Evolutionary conservation across 2,113 vertebrate genomes (phyloP).

Genomic region (Tauraco erythrolophus): DNA sequence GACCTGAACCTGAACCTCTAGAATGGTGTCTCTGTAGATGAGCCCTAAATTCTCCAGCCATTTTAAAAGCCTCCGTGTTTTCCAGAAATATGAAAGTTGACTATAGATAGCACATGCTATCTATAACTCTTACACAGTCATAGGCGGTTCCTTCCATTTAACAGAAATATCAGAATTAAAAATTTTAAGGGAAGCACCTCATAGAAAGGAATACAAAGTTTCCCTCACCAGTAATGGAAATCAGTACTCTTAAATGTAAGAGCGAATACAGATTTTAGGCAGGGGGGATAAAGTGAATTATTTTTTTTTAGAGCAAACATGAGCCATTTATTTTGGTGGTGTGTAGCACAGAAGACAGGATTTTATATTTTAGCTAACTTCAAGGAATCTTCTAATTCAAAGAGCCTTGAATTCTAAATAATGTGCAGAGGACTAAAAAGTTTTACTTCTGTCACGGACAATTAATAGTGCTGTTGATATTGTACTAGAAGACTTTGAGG

Average conservation of each 20-base stretch:
- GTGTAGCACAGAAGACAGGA: not conserved
- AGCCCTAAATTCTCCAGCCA: not conserved
- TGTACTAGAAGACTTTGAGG: not conserved
- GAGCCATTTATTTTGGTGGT: not conserved
- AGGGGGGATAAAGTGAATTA: not conserved
- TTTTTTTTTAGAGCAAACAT: not conserved
- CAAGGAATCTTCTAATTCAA: not conserved
- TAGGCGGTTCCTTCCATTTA: not conserved
- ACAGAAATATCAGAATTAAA: not conserved
- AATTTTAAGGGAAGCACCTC: not conserved
- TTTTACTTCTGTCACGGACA: not conserved
- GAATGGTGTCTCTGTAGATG: not conserved
- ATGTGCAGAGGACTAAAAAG: not conserved
- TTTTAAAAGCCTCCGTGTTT: not conserved
- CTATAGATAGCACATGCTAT: not conserved
- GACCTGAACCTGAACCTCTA: not conserved
- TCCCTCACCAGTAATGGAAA: not conserved
- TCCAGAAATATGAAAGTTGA: not conserved
- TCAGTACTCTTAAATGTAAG: not conserved
- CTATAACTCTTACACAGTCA: not conserved
- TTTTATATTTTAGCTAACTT: not conserved
- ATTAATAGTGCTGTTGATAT: not conserved
- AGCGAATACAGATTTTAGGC: not conserved
- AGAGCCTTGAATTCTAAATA: not conserved
- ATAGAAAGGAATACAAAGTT: not conserved